A percentile compares a stretch with the other conserved stretches of the same genome.
Conservation (phyloP, 2,113 vertebrate species). For the Garra rufa region DNA sequence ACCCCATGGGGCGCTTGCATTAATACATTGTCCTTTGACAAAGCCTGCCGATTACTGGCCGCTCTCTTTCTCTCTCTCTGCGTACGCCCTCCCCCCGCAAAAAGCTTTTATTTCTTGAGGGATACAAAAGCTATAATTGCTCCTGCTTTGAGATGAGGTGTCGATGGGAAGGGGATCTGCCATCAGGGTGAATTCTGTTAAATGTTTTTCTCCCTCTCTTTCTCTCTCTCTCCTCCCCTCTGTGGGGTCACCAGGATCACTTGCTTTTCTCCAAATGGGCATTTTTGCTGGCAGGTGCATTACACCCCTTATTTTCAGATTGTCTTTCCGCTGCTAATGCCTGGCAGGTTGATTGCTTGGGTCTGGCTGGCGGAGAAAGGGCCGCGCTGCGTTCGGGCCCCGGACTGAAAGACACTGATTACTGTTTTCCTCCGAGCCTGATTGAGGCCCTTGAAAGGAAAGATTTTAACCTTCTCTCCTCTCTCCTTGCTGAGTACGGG, state of each 20-base stretch:
- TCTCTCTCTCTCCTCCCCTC: constrained; percentile 81
- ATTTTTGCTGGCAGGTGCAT: constrained; percentile 99
- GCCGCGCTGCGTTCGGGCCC: constrained; percentile 91
- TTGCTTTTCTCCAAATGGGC: constrained; percentile 99
- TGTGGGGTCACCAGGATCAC: constrained; percentile 99
- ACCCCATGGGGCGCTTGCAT: constrained; percentile 81
- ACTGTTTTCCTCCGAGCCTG: constrained; percentile 99
- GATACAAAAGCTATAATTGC: constrained; percentile 99
- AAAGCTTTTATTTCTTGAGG: constrained; percentile 98
- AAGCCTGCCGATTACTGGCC: constrained; percentile 87
- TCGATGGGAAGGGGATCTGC: constrained; percentile 93
- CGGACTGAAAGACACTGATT: constrained; percentile 99
- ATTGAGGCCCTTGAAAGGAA: constrained; percentile 99
- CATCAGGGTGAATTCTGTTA: constrained; percentile 98
- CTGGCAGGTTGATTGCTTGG: constrained; percentile 99
- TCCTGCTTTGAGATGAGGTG: constrained; percentile 98
- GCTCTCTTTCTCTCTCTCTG: constrained; percentile 25
- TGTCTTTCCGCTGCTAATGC: constrained; percentile 99
- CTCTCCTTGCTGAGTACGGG: constrained; percentile 95
- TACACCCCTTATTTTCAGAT: constrained; percentile 99
- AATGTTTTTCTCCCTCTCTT: constrained; percentile 87
- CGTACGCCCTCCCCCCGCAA: constrained; percentile 69
- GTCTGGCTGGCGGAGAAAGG: constrained; percentile 97
- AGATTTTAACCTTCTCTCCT: constrained; percentile 98
- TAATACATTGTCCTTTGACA: constrained; percentile 82